Evolutionary conservation across 2,113 vertebrate genomes (phyloP).

Genomic region (Phoxinus phoxinus): DNA sequence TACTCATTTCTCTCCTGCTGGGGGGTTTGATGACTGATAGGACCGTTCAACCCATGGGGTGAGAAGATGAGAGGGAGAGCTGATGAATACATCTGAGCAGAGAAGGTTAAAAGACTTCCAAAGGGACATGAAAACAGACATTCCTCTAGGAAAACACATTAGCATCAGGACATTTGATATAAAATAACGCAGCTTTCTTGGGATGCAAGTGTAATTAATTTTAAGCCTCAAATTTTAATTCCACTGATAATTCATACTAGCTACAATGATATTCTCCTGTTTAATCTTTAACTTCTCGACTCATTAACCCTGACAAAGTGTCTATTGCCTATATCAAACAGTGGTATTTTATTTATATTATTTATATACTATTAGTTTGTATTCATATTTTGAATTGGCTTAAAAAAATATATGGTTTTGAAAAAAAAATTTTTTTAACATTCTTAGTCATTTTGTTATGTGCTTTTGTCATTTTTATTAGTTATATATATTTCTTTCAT

Average conservation of each 20-base stretch:
- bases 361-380: not conserved
- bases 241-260: not conserved
- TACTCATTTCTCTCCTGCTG: conserved; percentile 16
- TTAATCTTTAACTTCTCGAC: not conserved
- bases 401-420: no score
- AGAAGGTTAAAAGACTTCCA: not conserved
- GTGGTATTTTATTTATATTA: not conserved
- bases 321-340: no score
- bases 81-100: not conserved
- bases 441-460: no score
- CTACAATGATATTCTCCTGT: not conserved
- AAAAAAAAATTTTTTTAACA: no score
- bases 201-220: not conserved
- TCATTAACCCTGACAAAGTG: no score
- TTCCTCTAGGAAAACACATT: not conserved
- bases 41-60: not conserved
- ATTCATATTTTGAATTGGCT: not conserved
- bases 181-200: not conserved
- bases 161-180: not conserved
- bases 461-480: not conserved
- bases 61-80: conserved; percentile 6
- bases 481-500: not conserved
- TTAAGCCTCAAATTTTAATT: not conserved
- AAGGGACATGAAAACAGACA: not conserved
- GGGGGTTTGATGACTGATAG: not conserved